These are phyloP conservation scores for Druon quercuslanigerum DNA, from an alignment of 1,140 invertebrate genomes.

Conservation along the genomic window DNA sequence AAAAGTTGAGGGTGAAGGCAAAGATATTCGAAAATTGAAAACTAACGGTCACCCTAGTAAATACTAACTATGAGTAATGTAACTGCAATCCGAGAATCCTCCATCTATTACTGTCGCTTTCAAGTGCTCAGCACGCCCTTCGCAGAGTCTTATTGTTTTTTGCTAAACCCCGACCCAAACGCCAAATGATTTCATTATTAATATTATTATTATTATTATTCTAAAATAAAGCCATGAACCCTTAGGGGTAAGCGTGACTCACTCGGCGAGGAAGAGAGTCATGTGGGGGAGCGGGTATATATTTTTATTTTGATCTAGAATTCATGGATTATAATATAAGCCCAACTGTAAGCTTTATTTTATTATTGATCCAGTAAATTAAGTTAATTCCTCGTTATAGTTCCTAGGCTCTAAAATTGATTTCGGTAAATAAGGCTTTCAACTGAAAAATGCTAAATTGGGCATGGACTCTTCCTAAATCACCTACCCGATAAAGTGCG, in stretches of 20 bases:
- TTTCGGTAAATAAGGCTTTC: no score
- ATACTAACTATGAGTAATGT: no score
- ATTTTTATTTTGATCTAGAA: neutral
- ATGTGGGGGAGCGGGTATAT: no score
- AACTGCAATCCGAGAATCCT: slow-evolving; percentile 1
- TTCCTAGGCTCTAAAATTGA: no score
- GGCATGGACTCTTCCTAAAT: neutral
- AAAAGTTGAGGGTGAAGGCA: no score
- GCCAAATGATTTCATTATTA: neutral
- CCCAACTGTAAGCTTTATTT: neutral
- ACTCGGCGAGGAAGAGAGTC: no score
- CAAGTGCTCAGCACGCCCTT: neutral
- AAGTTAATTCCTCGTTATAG: neutral
- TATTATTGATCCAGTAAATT: neutral
- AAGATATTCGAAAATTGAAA: no score
- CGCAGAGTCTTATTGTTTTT: neutral
- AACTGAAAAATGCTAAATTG: no score
- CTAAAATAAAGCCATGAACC: no score
- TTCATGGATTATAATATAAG: slow-evolving; percentile 2
- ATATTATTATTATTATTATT: no score
- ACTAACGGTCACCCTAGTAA: no score
- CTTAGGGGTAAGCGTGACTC: no score
- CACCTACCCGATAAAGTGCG: neutral
- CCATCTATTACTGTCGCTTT: slow-evolving; percentile 2
- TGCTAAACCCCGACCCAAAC: neutral